phyloP scores from a whole-genome alignment of 2,797 vertebrate genomes.

The Limosa lapponica region DNA sequence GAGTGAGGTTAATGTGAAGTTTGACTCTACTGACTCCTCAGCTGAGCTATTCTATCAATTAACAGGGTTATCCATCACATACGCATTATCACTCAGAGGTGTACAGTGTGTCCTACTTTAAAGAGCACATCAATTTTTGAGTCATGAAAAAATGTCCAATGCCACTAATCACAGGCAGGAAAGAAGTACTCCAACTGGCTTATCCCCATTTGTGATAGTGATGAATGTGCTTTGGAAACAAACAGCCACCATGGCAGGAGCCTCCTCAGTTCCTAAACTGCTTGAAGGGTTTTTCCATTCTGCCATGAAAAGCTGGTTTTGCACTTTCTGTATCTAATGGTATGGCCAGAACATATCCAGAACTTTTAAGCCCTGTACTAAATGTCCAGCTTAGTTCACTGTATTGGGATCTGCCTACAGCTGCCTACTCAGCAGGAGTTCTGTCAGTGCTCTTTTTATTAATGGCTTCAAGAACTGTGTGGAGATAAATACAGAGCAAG shows the following conservation, averaged over 20 bases:
- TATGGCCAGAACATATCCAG: background rate
- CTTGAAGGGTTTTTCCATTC: background rate
- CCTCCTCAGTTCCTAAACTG: background rate
- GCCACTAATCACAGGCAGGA: background rate
- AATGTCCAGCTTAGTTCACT: background rate
- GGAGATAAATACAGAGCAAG: slow-evolving; percentile 23
- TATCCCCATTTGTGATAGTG: background rate
- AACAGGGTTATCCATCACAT: slow-evolving; percentile 26
- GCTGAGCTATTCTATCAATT: slow-evolving; percentile 31
- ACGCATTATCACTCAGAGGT: slow-evolving; percentile 1
- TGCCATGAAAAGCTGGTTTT: background rate
- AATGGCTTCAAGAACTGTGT: slow-evolving; percentile 25
- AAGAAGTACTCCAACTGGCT: background rate
- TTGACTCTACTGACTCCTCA: slow-evolving; percentile 31
- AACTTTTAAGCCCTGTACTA: background rate
- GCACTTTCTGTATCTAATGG: background rate
- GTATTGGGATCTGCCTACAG: background rate
- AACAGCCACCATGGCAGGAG: background rate
- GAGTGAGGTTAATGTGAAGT: slow-evolving; percentile 49
- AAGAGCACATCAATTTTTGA: slow-evolving; percentile 32
- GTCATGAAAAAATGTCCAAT: background rate
- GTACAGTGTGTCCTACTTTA: slow-evolving; percentile 16
- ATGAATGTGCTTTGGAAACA: background rate
- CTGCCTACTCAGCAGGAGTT: slow-evolving; percentile 39
- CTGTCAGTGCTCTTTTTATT: background rate